A percentile compares a stretch with the other conserved stretches of the same genome.
These are phyloP conservation scores for Helicoverpa assulta DNA, from an alignment of 2,888 invertebrate genomes.

Conservation along the genomic window DNA sequence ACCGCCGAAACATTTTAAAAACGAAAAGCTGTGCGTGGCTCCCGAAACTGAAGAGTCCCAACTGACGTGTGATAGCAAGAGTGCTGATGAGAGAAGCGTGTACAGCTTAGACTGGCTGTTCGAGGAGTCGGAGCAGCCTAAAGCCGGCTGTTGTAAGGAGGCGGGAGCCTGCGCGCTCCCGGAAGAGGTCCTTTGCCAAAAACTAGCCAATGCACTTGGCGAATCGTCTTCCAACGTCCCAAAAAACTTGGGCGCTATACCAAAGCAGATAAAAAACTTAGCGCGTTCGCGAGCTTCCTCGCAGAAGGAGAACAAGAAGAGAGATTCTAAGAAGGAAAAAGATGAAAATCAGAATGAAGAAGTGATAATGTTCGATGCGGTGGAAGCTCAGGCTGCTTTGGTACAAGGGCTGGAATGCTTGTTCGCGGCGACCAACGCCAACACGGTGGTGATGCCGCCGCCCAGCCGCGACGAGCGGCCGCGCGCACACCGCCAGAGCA, in stretches of 20 bases:
- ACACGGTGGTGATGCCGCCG: conserved; percentile 87
- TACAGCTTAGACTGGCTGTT: conserved; percentile 88
- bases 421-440: conserved; percentile 87
- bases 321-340: conserved; percentile 85
- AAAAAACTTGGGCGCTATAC: conserved; percentile 93
- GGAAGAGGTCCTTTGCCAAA: conserved; percentile 77
- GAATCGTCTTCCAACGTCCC: conserved; percentile 88
- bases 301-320: conserved; percentile 89
- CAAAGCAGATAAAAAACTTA: conserved; percentile 91
- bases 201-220: conserved; percentile 80
- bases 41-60: conserved; percentile 82
- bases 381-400: conserved; percentile 89
- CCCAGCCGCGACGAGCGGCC: conserved; percentile 83
- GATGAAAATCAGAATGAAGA: conserved; percentile 86
- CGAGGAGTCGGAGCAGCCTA: conserved; percentile 76
- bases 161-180: conserved; percentile 67
- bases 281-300: conserved; percentile 90
- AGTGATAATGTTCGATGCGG: conserved; percentile 84
- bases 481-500: conserved; percentile 81
- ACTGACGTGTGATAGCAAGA: conserved; percentile 80
- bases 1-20: conserved; percentile 69
- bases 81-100: conserved; percentile 84
- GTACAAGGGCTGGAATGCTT: conserved; percentile 89
- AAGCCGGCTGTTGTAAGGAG: conserved; percentile 71
- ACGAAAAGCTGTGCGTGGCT: conserved; percentile 67